Evolutionary conservation across 2,113 vertebrate species (phyloP).

Genomic region (Dipodomys stephensi): DNA sequence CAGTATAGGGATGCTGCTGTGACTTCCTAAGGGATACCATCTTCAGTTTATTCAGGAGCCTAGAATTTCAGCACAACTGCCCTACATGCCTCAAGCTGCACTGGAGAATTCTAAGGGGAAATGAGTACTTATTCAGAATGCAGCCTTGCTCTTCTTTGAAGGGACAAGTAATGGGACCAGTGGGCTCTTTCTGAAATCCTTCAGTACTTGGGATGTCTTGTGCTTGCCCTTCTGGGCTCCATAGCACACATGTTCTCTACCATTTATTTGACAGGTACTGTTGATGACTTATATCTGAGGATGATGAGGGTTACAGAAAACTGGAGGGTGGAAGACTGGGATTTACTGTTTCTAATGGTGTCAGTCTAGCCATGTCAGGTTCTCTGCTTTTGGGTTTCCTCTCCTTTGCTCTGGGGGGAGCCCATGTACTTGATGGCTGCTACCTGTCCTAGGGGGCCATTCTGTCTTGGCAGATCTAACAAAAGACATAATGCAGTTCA

Average conservation of each 20-base stretch:
- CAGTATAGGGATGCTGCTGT: too few relatives aligned
- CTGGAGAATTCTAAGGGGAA: slow-evolving; percentile 14
- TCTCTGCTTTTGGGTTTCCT: not conserved
- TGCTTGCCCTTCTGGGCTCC: not conserved
- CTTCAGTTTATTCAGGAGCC: not conserved
- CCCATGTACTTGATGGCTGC: too few relatives aligned
- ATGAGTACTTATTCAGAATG: not conserved
- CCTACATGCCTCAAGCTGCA: fast-evolving
- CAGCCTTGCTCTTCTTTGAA: not conserved
- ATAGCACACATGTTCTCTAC: not conserved
- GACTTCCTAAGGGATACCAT: too few relatives aligned
- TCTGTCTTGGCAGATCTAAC: not conserved
- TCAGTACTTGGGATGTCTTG: not conserved
- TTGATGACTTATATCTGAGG: not conserved
- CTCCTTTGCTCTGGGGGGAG: not conserved
- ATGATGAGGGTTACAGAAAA: not conserved
- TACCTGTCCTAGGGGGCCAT: not conserved
- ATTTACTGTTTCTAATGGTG: not conserved
- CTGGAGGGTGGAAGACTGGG: not conserved
- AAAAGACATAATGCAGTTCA: not conserved
- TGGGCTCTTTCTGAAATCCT: not conserved
- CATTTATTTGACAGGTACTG: not conserved
- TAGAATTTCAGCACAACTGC: fast-evolving
- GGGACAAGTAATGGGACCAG: not conserved
- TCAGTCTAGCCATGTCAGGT: not conserved